Base-by-base conservation (phyloP, 2,797 vertebrate genomes). In the Cynodonichthys magdalenae region DNA sequence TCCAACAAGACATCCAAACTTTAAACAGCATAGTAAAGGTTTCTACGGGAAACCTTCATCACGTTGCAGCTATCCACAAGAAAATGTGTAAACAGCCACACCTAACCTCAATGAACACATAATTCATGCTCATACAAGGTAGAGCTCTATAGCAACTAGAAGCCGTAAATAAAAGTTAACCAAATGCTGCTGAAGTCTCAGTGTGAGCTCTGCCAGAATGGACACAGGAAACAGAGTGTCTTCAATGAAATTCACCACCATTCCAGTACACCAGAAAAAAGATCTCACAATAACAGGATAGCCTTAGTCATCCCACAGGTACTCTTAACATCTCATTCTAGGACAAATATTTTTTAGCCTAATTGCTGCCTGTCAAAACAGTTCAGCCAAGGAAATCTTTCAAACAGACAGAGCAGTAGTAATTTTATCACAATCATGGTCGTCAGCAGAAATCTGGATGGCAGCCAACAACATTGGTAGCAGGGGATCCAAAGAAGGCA, bases 281-380 rank as follows among this genome's bases (percentile, higher is more conserved):
- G 75, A 85, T 74, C 83, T 82, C 73, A 69, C 69, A 85, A 83
- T 79, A 85, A 82, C 74, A 85, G 63, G 42, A 78, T 74, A 69
- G 77, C 52, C 51, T 34, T 71, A 24, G 68, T 80, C 82, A 79
- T 85, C 83, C 84, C 81, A 84, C 67, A 81, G 76, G 81, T 83
- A 82, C 79, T 85, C 79, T 84, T 80, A 84, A 86, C 76, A 82
- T 87, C 84, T 80, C 86, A 85, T 80, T 89, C 84, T 58, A 15
- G 45, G 47, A 70, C 82, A 89, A 87, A 90, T 90, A 87, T 87
- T 90, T 89, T 84, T 84, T 72, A 72, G 80, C 82, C 82, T 90
- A 92, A 91, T 91, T 86, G 78, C 79, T 84, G 83, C 87, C 86
- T 90, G 87, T 91, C 88, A 90, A 90, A 91, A 86, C 82, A 87